phyloP scores from a whole-genome alignment of 2,797 vertebrate species.

The Sardinella longiceps region DNA sequence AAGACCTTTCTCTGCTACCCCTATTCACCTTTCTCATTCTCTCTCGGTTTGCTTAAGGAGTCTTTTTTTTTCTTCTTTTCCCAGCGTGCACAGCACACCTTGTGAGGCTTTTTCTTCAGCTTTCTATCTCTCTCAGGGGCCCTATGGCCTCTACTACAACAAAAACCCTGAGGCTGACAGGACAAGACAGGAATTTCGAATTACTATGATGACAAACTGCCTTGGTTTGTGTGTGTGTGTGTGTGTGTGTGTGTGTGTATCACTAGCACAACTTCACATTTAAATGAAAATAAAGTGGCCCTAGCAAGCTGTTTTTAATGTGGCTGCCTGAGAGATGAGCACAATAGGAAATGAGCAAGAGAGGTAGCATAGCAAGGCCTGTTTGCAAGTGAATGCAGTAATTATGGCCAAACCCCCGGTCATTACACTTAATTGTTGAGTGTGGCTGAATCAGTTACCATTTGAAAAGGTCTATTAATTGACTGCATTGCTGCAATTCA shows the following conservation, averaged over 20 bases:
- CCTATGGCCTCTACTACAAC: background rate
- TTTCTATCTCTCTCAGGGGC: slow-evolving; percentile 31
- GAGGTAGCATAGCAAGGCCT: slow-evolving; percentile 83
- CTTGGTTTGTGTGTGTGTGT: slow-evolving; percentile 45
- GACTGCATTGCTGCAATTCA: slow-evolving; percentile 87
- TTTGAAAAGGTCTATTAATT: slow-evolving; percentile 95
- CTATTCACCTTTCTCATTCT: slow-evolving; percentile 26
- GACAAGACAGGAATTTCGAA: background rate
- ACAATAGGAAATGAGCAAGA: slow-evolving; percentile 90
- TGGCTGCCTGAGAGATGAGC: slow-evolving; percentile 85
- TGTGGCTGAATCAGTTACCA: slow-evolving; percentile 92
- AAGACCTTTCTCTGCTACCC: background rate
- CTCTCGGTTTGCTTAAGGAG: slow-evolving; percentile 55
- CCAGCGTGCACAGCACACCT: background rate
- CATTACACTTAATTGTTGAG: slow-evolving; percentile 89
- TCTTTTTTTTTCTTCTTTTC: background rate
- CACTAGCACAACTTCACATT: slow-evolving; percentile 27
- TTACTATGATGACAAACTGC: slow-evolving; percentile 36
- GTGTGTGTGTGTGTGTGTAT: too few relatives aligned
- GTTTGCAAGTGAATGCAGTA: slow-evolving; percentile 96
- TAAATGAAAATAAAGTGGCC: slow-evolving; percentile 53
- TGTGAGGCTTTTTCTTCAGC: slow-evolving; percentile 39
- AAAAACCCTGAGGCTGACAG: background rate
- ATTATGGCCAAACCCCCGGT: slow-evolving; percentile 84
- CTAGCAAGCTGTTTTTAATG: slow-evolving; percentile 77